Base-by-base conservation (phyloP, 2,888 invertebrate species). In the Idaea biselata region DNA sequence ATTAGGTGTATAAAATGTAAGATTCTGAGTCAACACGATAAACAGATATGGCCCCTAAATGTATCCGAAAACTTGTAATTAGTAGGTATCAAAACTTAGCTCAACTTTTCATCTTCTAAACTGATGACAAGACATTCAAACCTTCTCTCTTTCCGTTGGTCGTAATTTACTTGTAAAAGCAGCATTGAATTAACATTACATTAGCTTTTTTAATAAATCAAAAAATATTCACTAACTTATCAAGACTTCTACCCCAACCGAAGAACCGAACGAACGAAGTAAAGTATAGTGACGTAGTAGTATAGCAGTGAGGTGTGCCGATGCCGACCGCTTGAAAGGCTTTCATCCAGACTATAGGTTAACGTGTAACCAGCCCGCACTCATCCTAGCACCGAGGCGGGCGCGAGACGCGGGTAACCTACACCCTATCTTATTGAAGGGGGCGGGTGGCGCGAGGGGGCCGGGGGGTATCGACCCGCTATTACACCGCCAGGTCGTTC, bases 401-500 rank as follows among this genome's bases (percentile, higher is more conserved):
- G 56, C 16, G 56, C 11, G 44, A 8, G 44, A 44, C 44, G 44
- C 75, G 73, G 74, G 80, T 76, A 73, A 74, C 76, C 74, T 76
- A 76, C 74, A 75, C 79, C 78, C 77, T 76, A 75, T 78, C 75
- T 76, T 75, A 73, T 73, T 71, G 65, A 68, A 63, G 67, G 68
- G 70, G 64, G 67, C 66, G 73, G 68, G 74, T 14, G 68, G 70
- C 63, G 66, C 68, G 69, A 66, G 67, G 73, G 68, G 74, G 67
- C 63, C 69, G 65, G 72, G 74, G 84, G 86, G 75, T 91, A 91
- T 90, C 91, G 91, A 91, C 90, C 89, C 79, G 80, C 80, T 79
- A 80, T 82, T 81, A 80, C 78, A 78, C 76, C 78, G 77, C 76
- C 80, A 77, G 90, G 89, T 85, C 89, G 80, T 89, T 88, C 86